Evolutionary conservation across 2,113 vertebrate genomes (phyloP).

Genomic region (Hemicordylus capensis): DNA sequence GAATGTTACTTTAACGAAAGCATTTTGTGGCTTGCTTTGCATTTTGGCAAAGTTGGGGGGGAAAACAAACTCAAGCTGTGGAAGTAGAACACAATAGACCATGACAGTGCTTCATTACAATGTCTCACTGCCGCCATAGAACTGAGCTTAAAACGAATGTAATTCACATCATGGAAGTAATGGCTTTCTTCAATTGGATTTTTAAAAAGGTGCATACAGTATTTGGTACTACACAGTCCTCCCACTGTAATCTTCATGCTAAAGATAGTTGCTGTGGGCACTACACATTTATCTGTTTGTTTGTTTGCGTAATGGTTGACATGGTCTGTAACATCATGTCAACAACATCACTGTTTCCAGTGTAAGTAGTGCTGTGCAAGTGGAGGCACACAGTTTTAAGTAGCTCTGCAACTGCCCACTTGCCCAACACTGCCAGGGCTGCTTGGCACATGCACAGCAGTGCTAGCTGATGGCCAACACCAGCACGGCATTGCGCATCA

Average conservation of each 20-base stretch:
- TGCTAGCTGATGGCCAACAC: too few species aligned
- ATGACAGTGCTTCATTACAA: conserved; percentile 12
- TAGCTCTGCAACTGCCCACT: too few species aligned
- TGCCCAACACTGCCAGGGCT: too few species aligned
- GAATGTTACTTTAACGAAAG: conserved; percentile 34
- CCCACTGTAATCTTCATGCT: conserved; percentile 19
- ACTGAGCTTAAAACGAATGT: conserved; percentile 43
- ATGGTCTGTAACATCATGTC: too few species aligned
- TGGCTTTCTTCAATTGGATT: conserved; percentile 38
- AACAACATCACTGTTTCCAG: too few species aligned
- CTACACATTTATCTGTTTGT: neutral
- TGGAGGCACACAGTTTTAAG: too few species aligned
- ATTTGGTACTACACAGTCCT: neutral
- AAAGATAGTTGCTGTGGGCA: conserved; percentile 20
- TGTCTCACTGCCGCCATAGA: conserved; percentile 29
- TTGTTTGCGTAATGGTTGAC: too few species aligned
- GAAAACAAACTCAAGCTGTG: conserved; percentile 28
- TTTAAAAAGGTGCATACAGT: too few species aligned
- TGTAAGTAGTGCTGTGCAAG: too few species aligned
- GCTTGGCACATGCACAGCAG: too few species aligned
- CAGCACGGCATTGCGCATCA: too few species aligned
- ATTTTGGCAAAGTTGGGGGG: conserved; percentile 18
- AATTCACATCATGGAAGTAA: conserved; percentile 38
- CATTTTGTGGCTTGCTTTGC: conserved; percentile 36
- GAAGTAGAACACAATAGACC: conserved; percentile 29